phyloP scores from a whole-genome alignment of 1,140 invertebrate genomes.

The Oncopeltus fasciatus region DNA sequence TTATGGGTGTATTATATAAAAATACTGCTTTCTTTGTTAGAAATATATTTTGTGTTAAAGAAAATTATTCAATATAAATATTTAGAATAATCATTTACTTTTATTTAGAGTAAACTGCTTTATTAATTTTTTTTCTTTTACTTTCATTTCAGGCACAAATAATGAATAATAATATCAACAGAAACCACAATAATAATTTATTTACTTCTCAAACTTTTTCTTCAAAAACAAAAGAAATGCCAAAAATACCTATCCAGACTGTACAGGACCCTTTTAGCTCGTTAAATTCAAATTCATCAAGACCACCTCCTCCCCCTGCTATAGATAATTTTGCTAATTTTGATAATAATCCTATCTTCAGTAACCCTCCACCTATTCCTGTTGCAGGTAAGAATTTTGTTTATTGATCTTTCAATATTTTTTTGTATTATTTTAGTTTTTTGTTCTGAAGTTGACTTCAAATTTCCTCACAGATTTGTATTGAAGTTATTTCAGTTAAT shows the following conservation, averaged over 20 bases:
- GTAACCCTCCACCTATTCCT: constrained; percentile 28
- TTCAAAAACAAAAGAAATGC: constrained; percentile 46
- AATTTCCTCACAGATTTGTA: no score
- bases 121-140: background rate
- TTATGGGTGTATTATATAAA: no score
- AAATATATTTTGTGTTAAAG: no score
- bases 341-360: constrained; percentile 55
- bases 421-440: background rate
- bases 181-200: constrained; percentile 30
- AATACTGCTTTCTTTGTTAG: no score
- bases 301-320: background rate
- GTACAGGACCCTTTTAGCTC: constrained; percentile 25
- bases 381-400: background rate
- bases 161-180: constrained; percentile 6
- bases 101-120: no score
- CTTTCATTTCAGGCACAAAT: constrained; percentile 15
- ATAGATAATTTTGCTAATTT: constrained; percentile 45
- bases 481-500: no score
- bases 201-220: constrained; percentile 38
- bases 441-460: no score
- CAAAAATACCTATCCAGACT: constrained; percentile 29
- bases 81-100: no score
- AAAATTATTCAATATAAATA: no score
- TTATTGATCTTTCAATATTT: background rate
- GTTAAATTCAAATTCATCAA: constrained; percentile 7